A percentile compares a stretch with the other conserved stretches of the same genome.
These are phyloP conservation scores for Epizoanthus illoricatus DNA, from an alignment of 92 coral and sea anemone species.

Conservation along the genomic window DNA sequence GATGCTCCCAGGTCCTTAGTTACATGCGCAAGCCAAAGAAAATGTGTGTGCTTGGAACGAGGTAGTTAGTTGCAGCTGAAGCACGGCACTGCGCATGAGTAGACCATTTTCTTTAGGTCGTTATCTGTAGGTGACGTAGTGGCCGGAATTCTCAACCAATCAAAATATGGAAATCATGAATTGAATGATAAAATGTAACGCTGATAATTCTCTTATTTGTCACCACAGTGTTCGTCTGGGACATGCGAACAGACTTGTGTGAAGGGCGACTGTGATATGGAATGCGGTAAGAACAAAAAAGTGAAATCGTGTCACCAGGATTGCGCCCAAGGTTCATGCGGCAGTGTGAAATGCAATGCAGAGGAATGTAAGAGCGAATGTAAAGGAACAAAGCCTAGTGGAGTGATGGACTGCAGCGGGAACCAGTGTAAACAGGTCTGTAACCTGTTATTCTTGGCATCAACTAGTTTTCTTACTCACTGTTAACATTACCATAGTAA, in stretches of 20 bases:
- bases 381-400: conserved; percentile 1
- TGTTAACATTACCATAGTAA: too few species aligned
- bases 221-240: neutral
- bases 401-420: conserved; percentile 28
- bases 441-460: neutral
- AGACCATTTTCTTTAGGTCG: too few species aligned
- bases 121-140: too few species aligned
- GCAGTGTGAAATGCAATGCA: conserved; percentile 4
- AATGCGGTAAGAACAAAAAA: neutral
- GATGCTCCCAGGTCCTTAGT: too few species aligned
- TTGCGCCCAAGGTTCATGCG: conserved; percentile 1
- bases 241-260: neutral
- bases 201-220: neutral
- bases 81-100: too few species aligned
- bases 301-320: neutral
- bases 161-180: too few species aligned
- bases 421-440: conserved; percentile 9
- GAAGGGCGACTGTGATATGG: conserved; percentile 18
- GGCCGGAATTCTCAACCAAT: too few species aligned
- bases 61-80: too few species aligned
- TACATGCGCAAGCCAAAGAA: too few species aligned
- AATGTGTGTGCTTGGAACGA: too few species aligned
- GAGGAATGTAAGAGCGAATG: conserved; percentile 6
- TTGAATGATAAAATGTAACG: too few species aligned
- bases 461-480: too few species aligned